Evolutionary conservation across 2,888 invertebrate species (phyloP), one percentile per base, ranked within the genome.

Genomic region (Lagria hirta): DNA sequence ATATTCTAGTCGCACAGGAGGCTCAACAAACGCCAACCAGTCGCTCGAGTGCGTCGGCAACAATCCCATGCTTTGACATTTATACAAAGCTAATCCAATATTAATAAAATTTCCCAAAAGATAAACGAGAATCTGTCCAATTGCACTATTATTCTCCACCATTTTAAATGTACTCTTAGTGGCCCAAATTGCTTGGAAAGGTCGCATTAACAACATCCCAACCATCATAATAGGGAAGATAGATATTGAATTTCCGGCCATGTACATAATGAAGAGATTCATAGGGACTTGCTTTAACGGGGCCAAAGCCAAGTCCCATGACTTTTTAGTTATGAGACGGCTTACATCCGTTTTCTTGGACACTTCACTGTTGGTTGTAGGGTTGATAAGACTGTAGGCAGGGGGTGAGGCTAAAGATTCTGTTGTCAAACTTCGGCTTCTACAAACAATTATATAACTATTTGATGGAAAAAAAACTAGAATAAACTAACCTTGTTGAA

Each of bases 151-250:
- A 14, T 94, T 94, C 73, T 95, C 95, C 37, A 96, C 91, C 79
- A 92, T 86, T 74, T 94, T 94, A 64, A 96, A 96, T 16, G 95
- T 88, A 51, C 85, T 83, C 64, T 86, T 86, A 20, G 94, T 88
- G 1, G 92, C 78, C 69, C 98, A 91, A 41, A 99, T 77, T 2
- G 98, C 96, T 74, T 98, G 97, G 14, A 98, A 83, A 2, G 98
- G 98, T 48, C 97, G 78, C 62, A 98, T 88, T 60, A 98, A 86
- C 74, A 99, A 80, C 99, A 99, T 99, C 24, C 96, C 97, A 4
- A 99, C 96, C 99, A 99, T 99, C 99, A 99, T 99, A 29, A 99
- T 99, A 0, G 99, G 99, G 64, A 99, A 98, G 61, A 99, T 98
- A 0, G 97, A 98, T 62, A 99, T 97, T 0, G 97, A 95, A 71